Conservation (phyloP, 2,888 invertebrate genomes). For the Lasioglossum marginatum region DNA sequence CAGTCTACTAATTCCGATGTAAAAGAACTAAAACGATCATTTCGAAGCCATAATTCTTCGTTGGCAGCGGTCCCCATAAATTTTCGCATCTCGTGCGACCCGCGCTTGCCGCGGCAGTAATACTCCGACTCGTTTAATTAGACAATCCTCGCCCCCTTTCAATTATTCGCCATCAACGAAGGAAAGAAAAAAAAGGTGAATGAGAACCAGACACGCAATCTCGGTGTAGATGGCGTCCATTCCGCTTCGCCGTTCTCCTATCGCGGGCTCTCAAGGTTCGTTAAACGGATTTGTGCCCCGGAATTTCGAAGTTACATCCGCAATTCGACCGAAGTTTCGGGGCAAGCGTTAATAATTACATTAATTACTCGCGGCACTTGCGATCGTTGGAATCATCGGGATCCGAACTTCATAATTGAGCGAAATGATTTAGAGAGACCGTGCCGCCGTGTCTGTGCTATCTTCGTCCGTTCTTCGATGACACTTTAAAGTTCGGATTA, state of each 20-base stretch:
- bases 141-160: not conserved
- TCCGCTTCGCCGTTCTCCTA: no score
- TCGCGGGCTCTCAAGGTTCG: not conserved
- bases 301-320: constrained; percentile 25
- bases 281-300: constrained; percentile 27
- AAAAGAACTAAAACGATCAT: not conserved
- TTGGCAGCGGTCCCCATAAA: not conserved
- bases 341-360: constrained; percentile 36
- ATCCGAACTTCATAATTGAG: constrained; percentile 12
- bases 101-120: not conserved
- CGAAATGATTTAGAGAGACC: constrained; percentile 1
- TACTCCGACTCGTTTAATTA: constrained; percentile 7
- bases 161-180: constrained; percentile 16
- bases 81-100: not conserved
- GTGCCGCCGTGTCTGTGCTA: not conserved
- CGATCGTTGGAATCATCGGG: constrained; percentile 15
- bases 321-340: constrained; percentile 1
- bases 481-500: constrained; percentile 17
- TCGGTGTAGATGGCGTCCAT: not conserved
- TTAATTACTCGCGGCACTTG: constrained; percentile 38
- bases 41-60: not conserved
- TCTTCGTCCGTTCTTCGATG: constrained; percentile 6
- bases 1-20: not conserved
- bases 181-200: not conserved
- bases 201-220: constrained; percentile 17